These are phyloP conservation scores for Cenopis cana DNA, from an alignment of 2,888 invertebrate genomes.

Conservation along the genomic window DNA sequence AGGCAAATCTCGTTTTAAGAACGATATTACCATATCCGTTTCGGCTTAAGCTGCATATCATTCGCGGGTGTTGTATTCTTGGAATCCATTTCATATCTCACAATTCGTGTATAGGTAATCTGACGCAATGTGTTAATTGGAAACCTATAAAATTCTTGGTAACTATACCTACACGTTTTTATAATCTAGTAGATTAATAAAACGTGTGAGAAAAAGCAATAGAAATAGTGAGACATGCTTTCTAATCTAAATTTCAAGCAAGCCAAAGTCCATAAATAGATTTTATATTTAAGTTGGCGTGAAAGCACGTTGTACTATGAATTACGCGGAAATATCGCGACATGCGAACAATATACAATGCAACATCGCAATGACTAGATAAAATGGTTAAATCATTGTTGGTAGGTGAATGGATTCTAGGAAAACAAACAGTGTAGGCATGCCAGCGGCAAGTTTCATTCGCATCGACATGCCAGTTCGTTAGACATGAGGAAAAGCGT, in stretches of 20 bases:
- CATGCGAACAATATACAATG: slow-evolving; percentile 52
- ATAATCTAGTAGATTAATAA: not conserved
- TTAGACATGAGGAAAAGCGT: too few relatives aligned
- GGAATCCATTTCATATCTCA: slow-evolving; percentile 22
- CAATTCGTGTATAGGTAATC: slow-evolving; percentile 16
- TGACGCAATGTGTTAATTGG: slow-evolving; percentile 24
- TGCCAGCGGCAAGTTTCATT: slow-evolving; percentile 60
- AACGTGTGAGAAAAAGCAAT: not conserved
- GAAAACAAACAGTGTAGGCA: slow-evolving; percentile 66
- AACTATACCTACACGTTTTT: slow-evolving; percentile 2
- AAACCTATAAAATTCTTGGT: slow-evolving; percentile 11
- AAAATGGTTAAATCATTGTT: slow-evolving; percentile 65
- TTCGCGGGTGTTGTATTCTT: slow-evolving; percentile 13
- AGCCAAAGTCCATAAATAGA: not conserved
- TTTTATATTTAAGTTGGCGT: not conserved
- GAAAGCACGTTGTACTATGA: slow-evolving; percentile 39
- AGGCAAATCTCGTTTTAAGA: slow-evolving; percentile 19
- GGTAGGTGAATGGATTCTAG: slow-evolving; percentile 73
- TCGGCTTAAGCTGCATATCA: slow-evolving; percentile 18
- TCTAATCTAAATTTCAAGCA: not conserved
- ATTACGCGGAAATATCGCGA: slow-evolving; percentile 41
- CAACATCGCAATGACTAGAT: slow-evolving; percentile 63
- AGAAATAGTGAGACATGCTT: not conserved
- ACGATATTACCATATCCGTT: slow-evolving; percentile 23
- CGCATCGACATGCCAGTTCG: slow-evolving; percentile 41